Evolutionary conservation across 2,113 vertebrate species (phyloP).

Genomic region (Myanophis thanlyinensis): DNA sequence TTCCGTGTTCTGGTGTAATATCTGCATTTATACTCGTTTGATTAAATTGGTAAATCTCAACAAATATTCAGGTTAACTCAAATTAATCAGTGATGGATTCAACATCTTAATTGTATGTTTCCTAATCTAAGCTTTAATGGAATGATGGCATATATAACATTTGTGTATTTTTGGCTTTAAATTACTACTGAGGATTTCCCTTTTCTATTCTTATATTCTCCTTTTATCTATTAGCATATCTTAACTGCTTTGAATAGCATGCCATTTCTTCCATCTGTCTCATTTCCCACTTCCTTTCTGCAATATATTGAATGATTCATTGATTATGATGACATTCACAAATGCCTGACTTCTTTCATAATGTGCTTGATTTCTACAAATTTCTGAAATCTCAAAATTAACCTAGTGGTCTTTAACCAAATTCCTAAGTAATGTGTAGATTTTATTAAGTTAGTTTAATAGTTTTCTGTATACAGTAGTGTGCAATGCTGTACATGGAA

Average conservation of each 20-base stretch:
- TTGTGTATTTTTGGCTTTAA: neutral
- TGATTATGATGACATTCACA: neutral
- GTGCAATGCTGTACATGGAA: neutral
- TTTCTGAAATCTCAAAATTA: neutral
- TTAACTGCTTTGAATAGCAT: neutral
- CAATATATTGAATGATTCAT: neutral
- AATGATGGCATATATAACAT: neutral
- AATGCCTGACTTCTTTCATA: neutral
- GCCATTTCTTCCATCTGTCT: neutral
- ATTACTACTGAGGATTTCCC: neutral
- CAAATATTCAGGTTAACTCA: neutral
- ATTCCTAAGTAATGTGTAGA: neutral
- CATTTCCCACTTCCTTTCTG: neutral
- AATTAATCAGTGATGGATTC: neutral
- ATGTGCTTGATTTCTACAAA: neutral
- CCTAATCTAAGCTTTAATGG: neutral
- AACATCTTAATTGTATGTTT: neutral
- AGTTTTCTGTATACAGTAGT: neutral
- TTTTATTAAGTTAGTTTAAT: neutral
- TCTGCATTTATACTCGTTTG: neutral
- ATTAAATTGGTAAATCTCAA: neutral
- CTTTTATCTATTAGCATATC: neutral
- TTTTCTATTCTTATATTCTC: neutral
- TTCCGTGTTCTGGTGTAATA: constrained; percentile 36
- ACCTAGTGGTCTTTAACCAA: neutral